Evolutionary conservation across 2,797 vertebrate species (phyloP).

Genomic region (Peromyscus aztecus): DNA sequence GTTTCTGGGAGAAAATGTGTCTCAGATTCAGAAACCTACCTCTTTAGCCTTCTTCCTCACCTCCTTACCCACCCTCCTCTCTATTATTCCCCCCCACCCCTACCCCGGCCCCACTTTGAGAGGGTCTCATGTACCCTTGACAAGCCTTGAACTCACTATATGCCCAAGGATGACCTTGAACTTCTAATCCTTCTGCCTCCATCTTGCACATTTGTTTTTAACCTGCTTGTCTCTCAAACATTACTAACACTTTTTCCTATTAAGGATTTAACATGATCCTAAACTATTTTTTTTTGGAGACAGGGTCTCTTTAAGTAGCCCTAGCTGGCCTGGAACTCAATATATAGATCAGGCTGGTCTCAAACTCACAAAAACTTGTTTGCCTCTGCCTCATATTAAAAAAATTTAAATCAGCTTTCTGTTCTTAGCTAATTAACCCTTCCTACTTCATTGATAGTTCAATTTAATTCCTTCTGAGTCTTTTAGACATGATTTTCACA

Average conservation of each 20-base stretch:
- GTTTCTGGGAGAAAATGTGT: slow-evolving; percentile 28
- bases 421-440: slow-evolving; percentile 6
- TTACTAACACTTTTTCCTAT: slow-evolving; percentile 28
- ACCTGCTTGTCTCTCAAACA: neutral
- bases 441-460: neutral
- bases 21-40: slow-evolving; percentile 14
- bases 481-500: slow-evolving; percentile 58
- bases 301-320: neutral
- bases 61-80: neutral
- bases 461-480: slow-evolving; percentile 45
- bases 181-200: neutral
- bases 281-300: neutral
- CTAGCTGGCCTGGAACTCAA: neutral
- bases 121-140: neutral
- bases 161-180: neutral
- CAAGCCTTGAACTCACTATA: neutral
- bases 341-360: neutral
- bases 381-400: neutral
- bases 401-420: slow-evolving; percentile 51
- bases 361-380: neutral
- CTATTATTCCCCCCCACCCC: neutral
- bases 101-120: neutral
- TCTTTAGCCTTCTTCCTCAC: neutral
- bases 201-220: neutral
- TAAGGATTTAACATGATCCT: slow-evolving; percentile 4